A percentile compares a stretch with the other conserved stretches of the same genome.
These are phyloP conservation scores for Cynopterus sphinx DNA, from an alignment of 2,797 vertebrate species.

Conservation along the genomic window DNA sequence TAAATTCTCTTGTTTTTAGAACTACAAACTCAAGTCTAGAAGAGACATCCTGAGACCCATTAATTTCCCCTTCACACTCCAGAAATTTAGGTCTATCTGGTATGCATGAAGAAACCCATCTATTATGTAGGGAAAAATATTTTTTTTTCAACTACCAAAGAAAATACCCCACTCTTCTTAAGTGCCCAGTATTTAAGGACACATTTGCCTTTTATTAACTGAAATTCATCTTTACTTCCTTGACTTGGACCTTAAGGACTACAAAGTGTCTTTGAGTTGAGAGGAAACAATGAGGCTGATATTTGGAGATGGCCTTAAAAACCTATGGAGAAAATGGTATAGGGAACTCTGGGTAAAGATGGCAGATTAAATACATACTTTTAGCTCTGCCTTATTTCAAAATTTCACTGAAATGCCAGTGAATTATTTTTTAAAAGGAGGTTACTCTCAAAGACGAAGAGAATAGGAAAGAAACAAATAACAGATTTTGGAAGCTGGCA, in stretches of 20 bases:
- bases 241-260: not conserved
- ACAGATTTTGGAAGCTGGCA: not conserved
- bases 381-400: not conserved
- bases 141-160: not conserved
- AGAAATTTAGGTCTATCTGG: not conserved
- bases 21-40: not conserved
- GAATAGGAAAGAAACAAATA: not conserved
- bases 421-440: not conserved
- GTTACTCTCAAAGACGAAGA: not conserved
- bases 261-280: not conserved
- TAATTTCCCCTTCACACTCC: not conserved
- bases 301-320: not conserved
- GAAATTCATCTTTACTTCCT: not conserved
- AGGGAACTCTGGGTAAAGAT: not conserved
- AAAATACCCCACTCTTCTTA: not conserved
- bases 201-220: not conserved
- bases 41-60: slow-evolving; percentile 31
- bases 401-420: not conserved
- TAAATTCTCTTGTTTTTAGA: slow-evolving; percentile 36
- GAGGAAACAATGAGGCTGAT: not conserved
- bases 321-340: not conserved
- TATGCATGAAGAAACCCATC: not conserved
- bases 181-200: not conserved
- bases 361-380: not conserved
- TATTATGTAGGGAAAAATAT: not conserved